Percentiles rank a stretch among this genome's conserved stretches.
These are phyloP conservation scores for Oxyura jamaicensis DNA, from an alignment of 2,113 vertebrate species.

Conservation along the genomic window DNA sequence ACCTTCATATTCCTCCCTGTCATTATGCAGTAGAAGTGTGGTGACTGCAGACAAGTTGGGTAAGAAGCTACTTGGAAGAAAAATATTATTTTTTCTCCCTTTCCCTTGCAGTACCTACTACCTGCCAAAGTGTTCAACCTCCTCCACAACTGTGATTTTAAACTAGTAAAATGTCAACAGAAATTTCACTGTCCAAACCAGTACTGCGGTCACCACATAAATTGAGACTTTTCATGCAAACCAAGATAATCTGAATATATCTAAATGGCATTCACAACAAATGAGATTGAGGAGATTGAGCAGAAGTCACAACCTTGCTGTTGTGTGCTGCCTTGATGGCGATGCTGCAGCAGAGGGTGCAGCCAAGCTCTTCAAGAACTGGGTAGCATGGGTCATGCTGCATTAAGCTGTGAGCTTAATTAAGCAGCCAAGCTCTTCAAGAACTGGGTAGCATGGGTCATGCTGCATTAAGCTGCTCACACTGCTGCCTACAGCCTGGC, in stretches of 20 bases:
- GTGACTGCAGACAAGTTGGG: no score
- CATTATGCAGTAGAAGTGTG: no score
- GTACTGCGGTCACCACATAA: not conserved
- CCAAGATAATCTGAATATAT: not conserved
- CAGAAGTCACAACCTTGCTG: not conserved
- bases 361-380: not conserved
- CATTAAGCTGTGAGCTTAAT: rapidly evolving
- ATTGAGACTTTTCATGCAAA: not conserved
- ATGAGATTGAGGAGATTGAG: not conserved
- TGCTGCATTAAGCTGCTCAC: rapidly evolving
- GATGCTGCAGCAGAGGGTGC: not conserved
- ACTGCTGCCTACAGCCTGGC: not conserved
- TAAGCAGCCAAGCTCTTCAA: not conserved
- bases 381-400: rapidly evolving
- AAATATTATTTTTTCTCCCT: not conserved
- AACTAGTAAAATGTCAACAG: not conserved
- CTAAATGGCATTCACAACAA: not conserved
- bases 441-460: not conserved
- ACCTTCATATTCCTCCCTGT: no score
- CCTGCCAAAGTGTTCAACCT: not conserved
- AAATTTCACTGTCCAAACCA: not conserved
- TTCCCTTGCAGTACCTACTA: not conserved
- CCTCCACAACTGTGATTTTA: not conserved
- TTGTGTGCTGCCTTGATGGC: not conserved
- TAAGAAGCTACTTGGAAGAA: not conserved